Conservation (phyloP, 2,797 vertebrate genomes). For the Dallia pectoralis region DNA sequence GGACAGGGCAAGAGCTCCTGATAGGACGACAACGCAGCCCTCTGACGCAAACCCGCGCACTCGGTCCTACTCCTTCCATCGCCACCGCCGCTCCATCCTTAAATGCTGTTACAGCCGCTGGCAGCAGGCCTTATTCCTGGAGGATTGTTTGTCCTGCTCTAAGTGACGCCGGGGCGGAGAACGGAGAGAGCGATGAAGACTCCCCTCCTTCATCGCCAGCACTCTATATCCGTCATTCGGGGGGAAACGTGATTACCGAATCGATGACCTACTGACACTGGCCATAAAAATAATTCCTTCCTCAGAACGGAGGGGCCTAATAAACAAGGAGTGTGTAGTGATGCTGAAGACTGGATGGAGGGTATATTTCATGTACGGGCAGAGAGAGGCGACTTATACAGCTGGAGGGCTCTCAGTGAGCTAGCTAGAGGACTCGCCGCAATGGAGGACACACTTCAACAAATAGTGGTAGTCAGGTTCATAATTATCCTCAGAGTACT, state of each 20-base stretch:
- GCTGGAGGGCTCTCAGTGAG: not conserved
- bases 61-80: not conserved
- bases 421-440: not conserved
- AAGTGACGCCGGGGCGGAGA: not conserved
- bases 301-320: conserved; percentile 39
- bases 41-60: not conserved
- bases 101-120: not conserved
- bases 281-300: conserved; percentile 66
- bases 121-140: not conserved
- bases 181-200: not conserved
- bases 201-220: conserved; percentile 52
- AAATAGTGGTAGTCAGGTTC: conserved; percentile 34
- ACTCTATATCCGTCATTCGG: conserved; percentile 61
- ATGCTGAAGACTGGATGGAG: conserved; percentile 26
- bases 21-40: not conserved
- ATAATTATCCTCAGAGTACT: conserved; percentile 47
- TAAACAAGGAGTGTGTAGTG: conserved; percentile 31
- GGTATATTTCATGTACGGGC: not conserved
- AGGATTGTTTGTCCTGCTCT: not conserved
- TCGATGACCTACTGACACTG: conserved; percentile 73
- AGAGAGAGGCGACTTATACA: not conserved
- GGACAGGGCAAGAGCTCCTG: not conserved
- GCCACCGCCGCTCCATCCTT: not conserved
- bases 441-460: conserved; percentile 35
- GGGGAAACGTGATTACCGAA: conserved; percentile 69